Evolutionary conservation across 2,888 invertebrate genomes (phyloP).

Genomic region (Choreutis nemorana): DNA sequence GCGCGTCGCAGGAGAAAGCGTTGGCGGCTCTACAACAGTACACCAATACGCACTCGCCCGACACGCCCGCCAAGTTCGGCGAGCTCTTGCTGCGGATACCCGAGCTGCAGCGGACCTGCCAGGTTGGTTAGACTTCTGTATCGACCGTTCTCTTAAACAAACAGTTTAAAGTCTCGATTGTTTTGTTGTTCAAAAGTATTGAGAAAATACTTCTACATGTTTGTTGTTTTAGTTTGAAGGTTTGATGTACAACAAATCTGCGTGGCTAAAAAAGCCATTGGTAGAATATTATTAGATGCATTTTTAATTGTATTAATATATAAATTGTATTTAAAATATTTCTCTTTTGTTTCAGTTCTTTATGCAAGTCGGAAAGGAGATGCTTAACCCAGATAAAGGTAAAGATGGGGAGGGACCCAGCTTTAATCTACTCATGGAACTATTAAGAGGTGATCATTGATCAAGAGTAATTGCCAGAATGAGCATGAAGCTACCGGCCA

Average conservation of each 20-base stretch:
- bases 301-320: too few species aligned
- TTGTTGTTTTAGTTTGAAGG: too few species aligned
- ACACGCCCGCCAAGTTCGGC: constrained; percentile 94
- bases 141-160: too few species aligned
- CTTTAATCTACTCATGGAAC: constrained; percentile 95
- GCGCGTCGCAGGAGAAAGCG: constrained; percentile 93
- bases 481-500: too few species aligned
- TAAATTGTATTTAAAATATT: constrained; percentile 3
- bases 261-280: too few species aligned
- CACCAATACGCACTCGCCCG: constrained; percentile 89
- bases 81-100: constrained; percentile 92
- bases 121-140: too few species aligned
- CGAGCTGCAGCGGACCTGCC: constrained; percentile 93
- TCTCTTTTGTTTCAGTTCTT: constrained; percentile 34
- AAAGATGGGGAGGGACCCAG: constrained; percentile 90
- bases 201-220: too few species aligned
- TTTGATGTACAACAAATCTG: too few species aligned
- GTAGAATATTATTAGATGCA: too few species aligned
- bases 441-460: constrained; percentile 92
- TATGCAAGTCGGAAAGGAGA: constrained; percentile 89
- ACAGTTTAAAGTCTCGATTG: too few species aligned
- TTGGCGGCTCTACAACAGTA: constrained; percentile 92
- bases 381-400: constrained; percentile 82
- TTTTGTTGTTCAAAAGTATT: too few species aligned
- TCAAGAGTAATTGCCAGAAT: too few species aligned